Conservation (phyloP, 2,888 invertebrate genomes). For the Acanthococcus lagerstroemiae region DNA sequence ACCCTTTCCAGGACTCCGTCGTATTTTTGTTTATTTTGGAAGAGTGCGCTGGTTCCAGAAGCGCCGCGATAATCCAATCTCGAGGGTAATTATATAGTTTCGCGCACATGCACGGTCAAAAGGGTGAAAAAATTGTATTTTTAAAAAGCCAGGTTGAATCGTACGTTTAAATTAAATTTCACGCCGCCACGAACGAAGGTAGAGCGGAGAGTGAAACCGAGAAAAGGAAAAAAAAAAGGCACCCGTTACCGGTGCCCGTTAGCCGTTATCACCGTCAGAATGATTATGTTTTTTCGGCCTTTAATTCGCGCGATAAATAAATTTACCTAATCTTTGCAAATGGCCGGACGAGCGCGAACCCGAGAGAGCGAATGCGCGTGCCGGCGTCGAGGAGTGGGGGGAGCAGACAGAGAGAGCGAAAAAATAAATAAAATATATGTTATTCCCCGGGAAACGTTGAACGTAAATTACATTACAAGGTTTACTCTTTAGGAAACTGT, state of each 20-base stretch:
- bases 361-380: not conserved
- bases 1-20: too few species aligned
- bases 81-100: too few species aligned
- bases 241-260: too few species aligned
- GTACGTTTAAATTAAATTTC: not conserved
- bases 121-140: too few species aligned
- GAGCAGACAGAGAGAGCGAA: not conserved
- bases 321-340: not conserved
- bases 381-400: not conserved
- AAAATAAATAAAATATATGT: not conserved
- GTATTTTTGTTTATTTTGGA: too few species aligned
- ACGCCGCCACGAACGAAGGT: too few species aligned
- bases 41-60: too few species aligned
- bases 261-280: not conserved
- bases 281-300: not conserved
- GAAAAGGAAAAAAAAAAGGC: not conserved
- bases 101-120: too few species aligned
- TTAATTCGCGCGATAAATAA: not conserved
- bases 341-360: not conserved
- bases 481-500: not conserved
- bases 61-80: too few species aligned
- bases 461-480: conserved; percentile 9
- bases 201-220: too few species aligned
- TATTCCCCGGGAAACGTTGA: conserved; percentile 5
- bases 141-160: not conserved